Evolutionary conservation across 2,113 vertebrate genomes (phyloP).

Genomic region (Urocitellus parryii): DNA sequence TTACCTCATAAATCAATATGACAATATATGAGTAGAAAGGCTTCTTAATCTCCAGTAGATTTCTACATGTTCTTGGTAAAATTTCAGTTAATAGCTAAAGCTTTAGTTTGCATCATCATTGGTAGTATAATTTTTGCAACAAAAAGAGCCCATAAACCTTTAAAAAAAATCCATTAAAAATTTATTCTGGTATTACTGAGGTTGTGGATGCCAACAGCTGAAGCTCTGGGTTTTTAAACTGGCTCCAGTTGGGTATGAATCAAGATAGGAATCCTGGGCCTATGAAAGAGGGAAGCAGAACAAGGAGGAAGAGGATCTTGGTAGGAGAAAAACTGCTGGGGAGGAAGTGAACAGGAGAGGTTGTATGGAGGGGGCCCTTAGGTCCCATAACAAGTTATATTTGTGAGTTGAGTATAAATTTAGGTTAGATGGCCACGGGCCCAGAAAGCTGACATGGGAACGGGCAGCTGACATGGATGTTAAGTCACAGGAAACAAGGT

Average conservation of each 20-base stretch:
- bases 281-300: neutral
- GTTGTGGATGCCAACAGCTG: neutral
- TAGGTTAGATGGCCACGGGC: neutral
- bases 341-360: neutral
- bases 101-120: neutral
- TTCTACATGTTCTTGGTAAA: neutral
- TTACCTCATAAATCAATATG: constrained; percentile 23
- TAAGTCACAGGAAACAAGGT: neutral
- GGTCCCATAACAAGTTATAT: neutral
- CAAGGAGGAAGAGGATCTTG: neutral
- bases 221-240: neutral
- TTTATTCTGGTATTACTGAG: neutral
- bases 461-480: neutral
- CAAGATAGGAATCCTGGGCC: neutral
- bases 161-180: neutral
- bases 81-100: neutral
- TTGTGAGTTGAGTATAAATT: neutral
- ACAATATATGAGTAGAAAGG: neutral
- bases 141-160: neutral
- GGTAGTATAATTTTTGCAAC: neutral
- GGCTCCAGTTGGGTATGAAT: neutral
- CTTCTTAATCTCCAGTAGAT: neutral
- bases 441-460: neutral
- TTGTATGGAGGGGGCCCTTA: neutral
- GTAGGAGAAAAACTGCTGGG: neutral